A percentile compares a stretch with the other conserved stretches of the same genome.
phyloP scores from a whole-genome alignment of 1,140 invertebrate species.

The Sycobia sp. region DNA sequence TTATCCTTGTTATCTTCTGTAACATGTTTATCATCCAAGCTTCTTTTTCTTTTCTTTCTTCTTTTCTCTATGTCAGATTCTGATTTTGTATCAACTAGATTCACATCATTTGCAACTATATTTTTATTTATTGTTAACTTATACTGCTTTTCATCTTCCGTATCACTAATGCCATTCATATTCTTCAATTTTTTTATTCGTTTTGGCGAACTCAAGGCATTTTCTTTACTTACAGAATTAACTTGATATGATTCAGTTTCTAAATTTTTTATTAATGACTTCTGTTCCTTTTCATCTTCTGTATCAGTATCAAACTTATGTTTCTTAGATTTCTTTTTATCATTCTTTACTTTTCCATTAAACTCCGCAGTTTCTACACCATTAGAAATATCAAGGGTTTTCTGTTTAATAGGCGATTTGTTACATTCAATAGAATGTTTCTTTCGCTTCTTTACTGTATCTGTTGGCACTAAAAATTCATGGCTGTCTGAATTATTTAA shows the following conservation, averaged over 20 bases:
- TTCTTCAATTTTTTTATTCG: conserved; percentile 30
- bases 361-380: conserved; percentile 3
- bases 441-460: background rate
- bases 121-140: background rate
- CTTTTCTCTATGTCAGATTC: no score
- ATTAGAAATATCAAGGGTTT: background rate
- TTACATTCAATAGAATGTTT: background rate
- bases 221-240: no score
- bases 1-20: background rate
- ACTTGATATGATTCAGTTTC: no score
- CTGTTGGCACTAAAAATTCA: background rate
- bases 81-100: no score
- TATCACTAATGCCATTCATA: background rate
- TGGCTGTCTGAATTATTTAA: background rate
- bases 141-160: conserved; percentile 1
- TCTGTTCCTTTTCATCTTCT: background rate
- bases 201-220: background rate
- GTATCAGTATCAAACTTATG: background rate
- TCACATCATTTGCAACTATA: background rate
- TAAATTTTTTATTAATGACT: background rate
- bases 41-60: no score
- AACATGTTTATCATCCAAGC: no score
- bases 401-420: background rate
- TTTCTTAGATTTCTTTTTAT: background rate
- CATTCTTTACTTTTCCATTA: conserved; percentile 15